Evolutionary conservation across 2,797 vertebrate genomes (phyloP).

Genomic region (Brachyrhaphis roseni): DNA sequence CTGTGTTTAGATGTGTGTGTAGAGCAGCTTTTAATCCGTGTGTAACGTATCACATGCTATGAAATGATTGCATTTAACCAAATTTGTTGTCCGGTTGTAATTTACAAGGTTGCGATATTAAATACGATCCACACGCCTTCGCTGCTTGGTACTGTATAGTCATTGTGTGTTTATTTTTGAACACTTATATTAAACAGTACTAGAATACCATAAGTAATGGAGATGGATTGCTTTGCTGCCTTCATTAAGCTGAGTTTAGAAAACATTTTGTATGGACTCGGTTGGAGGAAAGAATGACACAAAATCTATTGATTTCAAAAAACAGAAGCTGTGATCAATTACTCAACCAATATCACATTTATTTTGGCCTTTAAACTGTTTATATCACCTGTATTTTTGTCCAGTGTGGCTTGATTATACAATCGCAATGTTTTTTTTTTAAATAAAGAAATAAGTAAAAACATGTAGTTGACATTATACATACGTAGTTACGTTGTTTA

Average conservation of each 20-base stretch:
- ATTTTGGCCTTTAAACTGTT: background rate
- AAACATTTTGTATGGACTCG: conserved; percentile 32
- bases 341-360: background rate
- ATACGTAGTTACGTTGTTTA: too few species aligned
- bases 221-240: conserved; percentile 41
- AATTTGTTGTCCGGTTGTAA: conserved; percentile 10
- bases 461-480: background rate
- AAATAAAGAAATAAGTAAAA: background rate
- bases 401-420: background rate
- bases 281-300: conserved; percentile 9
- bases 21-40: background rate
- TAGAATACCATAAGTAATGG: conserved; percentile 36
- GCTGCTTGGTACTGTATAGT: background rate
- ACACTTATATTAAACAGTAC: conserved; percentile 29
- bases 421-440: background rate
- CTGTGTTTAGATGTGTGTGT: conserved; percentile 54
- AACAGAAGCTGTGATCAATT: conserved; percentile 5
- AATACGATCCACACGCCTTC: conserved; percentile 9
- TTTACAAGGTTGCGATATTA: conserved; percentile 10
- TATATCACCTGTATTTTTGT: background rate
- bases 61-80: conserved; percentile 11
- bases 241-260: conserved; percentile 31
- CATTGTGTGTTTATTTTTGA: conserved; percentile 25
- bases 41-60: conserved; percentile 5
- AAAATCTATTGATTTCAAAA: conserved; percentile 14